Base-by-base conservation (phyloP, 2,888 invertebrate species). In the Pseudanteris insignis region DNA sequence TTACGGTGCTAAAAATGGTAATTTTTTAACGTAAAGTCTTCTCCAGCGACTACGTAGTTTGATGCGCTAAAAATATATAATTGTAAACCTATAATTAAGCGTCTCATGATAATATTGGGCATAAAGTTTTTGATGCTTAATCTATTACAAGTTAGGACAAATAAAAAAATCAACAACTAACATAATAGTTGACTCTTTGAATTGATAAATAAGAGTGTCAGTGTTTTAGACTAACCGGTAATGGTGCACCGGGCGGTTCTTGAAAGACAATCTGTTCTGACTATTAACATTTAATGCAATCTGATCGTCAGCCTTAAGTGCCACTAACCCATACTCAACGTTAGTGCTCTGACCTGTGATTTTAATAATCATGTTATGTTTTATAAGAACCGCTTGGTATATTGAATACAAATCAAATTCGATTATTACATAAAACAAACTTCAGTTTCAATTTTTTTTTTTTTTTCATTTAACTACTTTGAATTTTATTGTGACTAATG, bases 121-220 rank as follows among this genome's bases (percentile, higher is more conserved):
- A 40, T 46, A 55, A 40, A 55, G 29, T 47, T 55, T 55, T 47
- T 55, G 55, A 55, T 55, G 47, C 55, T 55, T 18, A 25, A 34
- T 30, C 28, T 32, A 28, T 40, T 32, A 43, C 24, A 32, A 48
- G 26, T 48, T 48, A 57, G 48, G 55, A 55, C 14, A 29, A 46
- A 33, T 29, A 4, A 26, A 12, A 46, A 30, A 18, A n/a, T 46
- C n/a, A n/a, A n/a, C n/a, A n/a, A 14, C n/a, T 40, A 36, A 54
- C 34, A 25, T 32, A 38, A 26, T 41, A 47, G 57, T 57, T 48
- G 44, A 57, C 28, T 33, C 36, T 50, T 14, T 9, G 24, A 37
- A 36, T 57, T 57, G 50, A 37, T 43, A n/a, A 32, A 48, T 21
- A 50, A 40, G 41, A 18, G n/a, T 44, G 33, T 58, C 33, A 29